Conservation (phyloP, 2,797 vertebrate genomes). For the Melanotaenia boesemani region DNA sequence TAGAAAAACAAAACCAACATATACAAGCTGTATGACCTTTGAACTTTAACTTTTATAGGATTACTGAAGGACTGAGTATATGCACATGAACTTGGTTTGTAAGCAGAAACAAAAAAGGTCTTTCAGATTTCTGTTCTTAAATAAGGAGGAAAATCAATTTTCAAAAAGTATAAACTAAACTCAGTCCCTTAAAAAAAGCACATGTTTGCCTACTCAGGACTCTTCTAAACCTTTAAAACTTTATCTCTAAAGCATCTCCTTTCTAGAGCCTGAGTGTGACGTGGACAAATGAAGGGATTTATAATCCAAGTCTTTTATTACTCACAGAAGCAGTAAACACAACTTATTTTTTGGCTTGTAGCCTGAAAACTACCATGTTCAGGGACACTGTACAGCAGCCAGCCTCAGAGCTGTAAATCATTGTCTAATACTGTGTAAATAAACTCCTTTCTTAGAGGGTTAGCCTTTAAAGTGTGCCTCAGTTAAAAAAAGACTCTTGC, state of each 20-base stretch:
- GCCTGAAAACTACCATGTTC: constrained; percentile 27
- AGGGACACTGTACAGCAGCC: constrained; percentile 13
- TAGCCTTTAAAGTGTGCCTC: constrained; percentile 51
- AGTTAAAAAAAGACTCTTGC: constrained; percentile 27
- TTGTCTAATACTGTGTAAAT: constrained; percentile 53
- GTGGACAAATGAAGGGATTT: constrained; percentile 14
- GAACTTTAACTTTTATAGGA: background rate
- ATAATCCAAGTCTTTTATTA: constrained; percentile 4
- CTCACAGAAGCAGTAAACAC: constrained; percentile 34
- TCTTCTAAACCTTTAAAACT: background rate
- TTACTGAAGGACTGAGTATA: background rate
- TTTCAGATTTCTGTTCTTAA: background rate
- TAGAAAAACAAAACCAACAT: background rate
- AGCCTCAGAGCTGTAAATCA: constrained; percentile 51
- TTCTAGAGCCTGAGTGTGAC: background rate
- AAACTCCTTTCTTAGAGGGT: constrained; percentile 44
- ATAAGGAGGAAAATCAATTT: background rate
- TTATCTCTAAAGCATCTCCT: background rate
- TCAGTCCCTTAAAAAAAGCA: background rate
- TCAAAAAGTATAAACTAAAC: too few relatives aligned
- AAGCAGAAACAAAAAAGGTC: background rate
- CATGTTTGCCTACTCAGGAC: too few relatives aligned
- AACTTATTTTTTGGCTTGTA: constrained; percentile 20
- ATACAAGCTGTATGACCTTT: background rate
- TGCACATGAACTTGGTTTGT: background rate